Conservation (phyloP, 2,113 vertebrate species). For the Menura novaehollandiae region DNA sequence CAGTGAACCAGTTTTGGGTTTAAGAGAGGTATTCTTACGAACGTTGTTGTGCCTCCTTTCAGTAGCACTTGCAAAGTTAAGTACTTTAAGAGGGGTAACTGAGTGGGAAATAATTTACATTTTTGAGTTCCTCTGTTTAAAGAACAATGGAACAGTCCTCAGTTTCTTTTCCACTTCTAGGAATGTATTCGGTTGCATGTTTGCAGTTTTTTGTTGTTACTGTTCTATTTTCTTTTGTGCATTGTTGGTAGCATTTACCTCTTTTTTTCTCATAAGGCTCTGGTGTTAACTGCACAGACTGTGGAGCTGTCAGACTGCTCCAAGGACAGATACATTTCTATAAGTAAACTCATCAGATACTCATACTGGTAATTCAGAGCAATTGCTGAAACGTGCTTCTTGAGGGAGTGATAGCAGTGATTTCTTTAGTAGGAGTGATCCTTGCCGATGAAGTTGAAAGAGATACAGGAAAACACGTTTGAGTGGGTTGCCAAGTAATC, state of each 20-base stretch:
- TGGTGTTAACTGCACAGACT: not conserved
- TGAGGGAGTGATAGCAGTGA: not conserved
- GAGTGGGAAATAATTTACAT: not conserved
- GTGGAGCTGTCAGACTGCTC: not conserved
- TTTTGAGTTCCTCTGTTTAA: not conserved
- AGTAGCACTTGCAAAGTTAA: not conserved
- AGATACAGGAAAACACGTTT: not conserved
- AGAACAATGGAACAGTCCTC: not conserved
- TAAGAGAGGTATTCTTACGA: not conserved
- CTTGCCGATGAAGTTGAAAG: not conserved
- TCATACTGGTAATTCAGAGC: not conserved
- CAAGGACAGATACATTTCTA: not conserved
- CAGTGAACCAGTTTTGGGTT: not conserved
- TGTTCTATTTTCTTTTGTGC: not conserved
- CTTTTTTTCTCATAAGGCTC: not conserved
- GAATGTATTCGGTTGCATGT: not conserved
- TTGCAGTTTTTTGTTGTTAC: rapidly evolving
- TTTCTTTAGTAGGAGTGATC: not conserved
- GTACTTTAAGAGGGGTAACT: not conserved
- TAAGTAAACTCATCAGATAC: not conserved
- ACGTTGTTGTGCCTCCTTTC: not conserved
- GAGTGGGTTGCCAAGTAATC: not conserved
- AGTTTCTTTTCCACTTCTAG: not conserved
- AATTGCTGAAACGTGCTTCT: not conserved
- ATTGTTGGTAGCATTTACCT: not conserved